Conservation (phyloP, 2,113 vertebrate genomes). For the Actenoides hombroni region DNA sequence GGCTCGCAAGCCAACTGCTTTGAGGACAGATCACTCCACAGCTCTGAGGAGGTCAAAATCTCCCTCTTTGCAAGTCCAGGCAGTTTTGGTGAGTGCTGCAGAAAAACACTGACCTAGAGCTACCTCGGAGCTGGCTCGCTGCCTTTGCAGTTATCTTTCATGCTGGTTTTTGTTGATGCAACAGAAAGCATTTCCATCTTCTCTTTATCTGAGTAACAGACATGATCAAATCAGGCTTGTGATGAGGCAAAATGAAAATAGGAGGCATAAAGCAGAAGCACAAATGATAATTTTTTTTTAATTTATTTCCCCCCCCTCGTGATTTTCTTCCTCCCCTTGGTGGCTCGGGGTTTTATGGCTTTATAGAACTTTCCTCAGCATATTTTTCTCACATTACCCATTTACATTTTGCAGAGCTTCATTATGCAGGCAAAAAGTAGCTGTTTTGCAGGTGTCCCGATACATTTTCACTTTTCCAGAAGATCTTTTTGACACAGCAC, state of each 20-base stretch:
- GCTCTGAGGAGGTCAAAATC: neutral
- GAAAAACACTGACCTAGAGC: neutral
- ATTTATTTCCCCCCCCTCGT: neutral
- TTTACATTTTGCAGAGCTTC: slow-evolving; percentile 3
- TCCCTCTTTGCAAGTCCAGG: neutral
- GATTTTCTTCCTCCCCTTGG: neutral
- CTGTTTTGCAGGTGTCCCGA: slow-evolving; percentile 36
- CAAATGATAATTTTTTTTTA: neutral
- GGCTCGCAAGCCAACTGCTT: neutral
- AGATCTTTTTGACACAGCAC: neutral
- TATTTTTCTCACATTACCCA: neutral
- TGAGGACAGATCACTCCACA: neutral
- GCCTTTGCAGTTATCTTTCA: slow-evolving; percentile 13
- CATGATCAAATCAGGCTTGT: slow-evolving; percentile 3
- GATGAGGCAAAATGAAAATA: slow-evolving; percentile 28
- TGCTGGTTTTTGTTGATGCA: slow-evolving; percentile 51
- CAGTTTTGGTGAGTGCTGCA: neutral
- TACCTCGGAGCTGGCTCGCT: neutral
- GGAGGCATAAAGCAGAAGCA: neutral
- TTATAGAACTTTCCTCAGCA: neutral
- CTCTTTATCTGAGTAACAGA: slow-evolving; percentile 32
- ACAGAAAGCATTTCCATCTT: slow-evolving; percentile 54
- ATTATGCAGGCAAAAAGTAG: neutral
- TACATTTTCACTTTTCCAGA: slow-evolving; percentile 14
- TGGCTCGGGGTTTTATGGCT: neutral